Conservation (phyloP, 2,797 vertebrate species). For the Cuculus canorus region DNA sequence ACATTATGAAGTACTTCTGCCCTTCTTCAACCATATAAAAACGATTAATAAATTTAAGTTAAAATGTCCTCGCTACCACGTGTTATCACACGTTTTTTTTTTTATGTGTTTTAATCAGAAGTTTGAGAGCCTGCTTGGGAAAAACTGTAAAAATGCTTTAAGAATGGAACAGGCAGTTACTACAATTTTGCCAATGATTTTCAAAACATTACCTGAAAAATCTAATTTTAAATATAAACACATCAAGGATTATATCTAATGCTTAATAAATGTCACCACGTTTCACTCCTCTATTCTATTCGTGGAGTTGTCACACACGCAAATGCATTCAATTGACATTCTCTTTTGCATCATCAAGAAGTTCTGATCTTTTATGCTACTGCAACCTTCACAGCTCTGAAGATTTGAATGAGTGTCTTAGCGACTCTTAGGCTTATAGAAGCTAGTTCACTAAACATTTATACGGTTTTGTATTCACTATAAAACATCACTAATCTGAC, state of each 20-base stretch:
- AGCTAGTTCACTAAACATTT: not conserved
- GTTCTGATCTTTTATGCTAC: not conserved
- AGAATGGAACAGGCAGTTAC: not conserved
- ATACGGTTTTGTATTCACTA: not conserved
- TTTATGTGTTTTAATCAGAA: not conserved
- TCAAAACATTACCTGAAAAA: not conserved
- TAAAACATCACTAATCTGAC: not conserved
- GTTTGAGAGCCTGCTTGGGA: not conserved
- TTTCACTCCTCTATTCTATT: not conserved
- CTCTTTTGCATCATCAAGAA: not conserved
- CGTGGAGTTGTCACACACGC: rapidly evolving
- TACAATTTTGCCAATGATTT: not conserved
- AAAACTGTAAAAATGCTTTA: not conserved
- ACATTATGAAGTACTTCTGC: not conserved
- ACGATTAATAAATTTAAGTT: not conserved
- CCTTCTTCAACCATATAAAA: not conserved
- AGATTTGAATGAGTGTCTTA: not conserved
- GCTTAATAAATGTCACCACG: not conserved
- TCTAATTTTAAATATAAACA: not conserved
- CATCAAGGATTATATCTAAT: not conserved
- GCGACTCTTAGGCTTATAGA: not conserved
- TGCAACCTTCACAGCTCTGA: not conserved
- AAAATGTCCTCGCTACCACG: not conserved
- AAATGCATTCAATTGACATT: not conserved
- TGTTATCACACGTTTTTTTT: not conserved